Percentiles rank a stretch among this genome's conserved stretches.
Evolutionary conservation across 2,888 invertebrate genomes (phyloP).

Genomic region (Nemotelus pantherinus): DNA sequence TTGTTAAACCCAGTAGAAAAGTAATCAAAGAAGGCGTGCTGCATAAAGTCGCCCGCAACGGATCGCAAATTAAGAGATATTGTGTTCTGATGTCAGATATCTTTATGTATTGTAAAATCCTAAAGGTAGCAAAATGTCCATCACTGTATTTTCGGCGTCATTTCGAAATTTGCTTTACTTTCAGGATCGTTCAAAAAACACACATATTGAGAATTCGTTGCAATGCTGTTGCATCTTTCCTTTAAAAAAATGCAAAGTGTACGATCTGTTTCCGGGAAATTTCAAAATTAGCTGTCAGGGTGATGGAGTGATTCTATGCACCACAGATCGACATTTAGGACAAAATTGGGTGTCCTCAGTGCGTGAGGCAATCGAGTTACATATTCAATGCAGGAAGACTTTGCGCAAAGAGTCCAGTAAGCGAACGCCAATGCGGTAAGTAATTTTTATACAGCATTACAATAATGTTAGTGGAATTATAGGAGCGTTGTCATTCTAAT

Average conservation of each 20-base stretch:
- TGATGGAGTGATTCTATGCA: conserved; percentile 69
- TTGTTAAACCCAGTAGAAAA: conserved; percentile 72
- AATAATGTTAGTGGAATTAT: neutral
- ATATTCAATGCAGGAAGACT: conserved; percentile 70
- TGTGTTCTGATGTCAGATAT: conserved; percentile 79
- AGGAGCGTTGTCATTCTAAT: neutral
- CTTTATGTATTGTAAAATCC: conserved; percentile 76
- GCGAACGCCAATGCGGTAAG: conserved; percentile 67
- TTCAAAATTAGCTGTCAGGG: conserved; percentile 71
- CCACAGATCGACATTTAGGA: conserved; percentile 67
- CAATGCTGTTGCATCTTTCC: conserved; percentile 76
- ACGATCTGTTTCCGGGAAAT: conserved; percentile 69
- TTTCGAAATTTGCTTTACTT: neutral
- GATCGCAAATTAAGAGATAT: conserved; percentile 69
- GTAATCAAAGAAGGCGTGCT: conserved; percentile 75
- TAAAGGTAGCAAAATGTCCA: conserved; percentile 58
- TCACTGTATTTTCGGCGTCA: neutral
- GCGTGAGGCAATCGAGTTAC: conserved; percentile 68
- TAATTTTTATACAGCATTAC: neutral
- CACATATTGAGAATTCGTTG: conserved; percentile 69
- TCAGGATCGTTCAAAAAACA: conserved; percentile 63
- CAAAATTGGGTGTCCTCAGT: conserved; percentile 70
- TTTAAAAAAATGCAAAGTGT: conserved; percentile 74
- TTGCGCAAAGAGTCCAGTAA: conserved; percentile 73
- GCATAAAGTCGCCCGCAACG: conserved; percentile 68